Percentiles rank a stretch among this genome's conserved stretches.
These are phyloP conservation scores for Laticauda colubrina DNA, from an alignment of 2,113 vertebrate species.

Conservation along the genomic window DNA sequence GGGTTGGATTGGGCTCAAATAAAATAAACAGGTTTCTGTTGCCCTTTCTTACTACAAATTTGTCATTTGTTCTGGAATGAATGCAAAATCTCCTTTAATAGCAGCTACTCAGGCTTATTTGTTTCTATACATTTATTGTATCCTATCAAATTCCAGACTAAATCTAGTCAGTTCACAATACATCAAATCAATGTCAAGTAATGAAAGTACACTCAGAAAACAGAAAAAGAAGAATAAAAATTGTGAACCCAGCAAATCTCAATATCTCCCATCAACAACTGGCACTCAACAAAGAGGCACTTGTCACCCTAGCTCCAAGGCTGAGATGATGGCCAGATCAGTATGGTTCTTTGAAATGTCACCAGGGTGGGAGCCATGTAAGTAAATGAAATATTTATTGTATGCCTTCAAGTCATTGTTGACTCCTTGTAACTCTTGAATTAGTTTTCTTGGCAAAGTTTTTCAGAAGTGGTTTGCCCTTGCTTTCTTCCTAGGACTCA, in stretches of 20 bases:
- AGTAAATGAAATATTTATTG: neutral
- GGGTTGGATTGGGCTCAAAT: neutral
- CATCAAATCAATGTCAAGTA: neutral
- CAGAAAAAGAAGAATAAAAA: neutral
- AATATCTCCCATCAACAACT: neutral
- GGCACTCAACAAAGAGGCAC: neutral
- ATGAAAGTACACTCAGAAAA: neutral
- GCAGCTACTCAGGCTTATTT: neutral
- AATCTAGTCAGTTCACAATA: neutral
- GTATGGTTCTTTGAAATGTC: neutral
- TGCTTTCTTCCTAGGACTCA: neutral
- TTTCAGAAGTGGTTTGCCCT: neutral
- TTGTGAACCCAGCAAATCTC: neutral
- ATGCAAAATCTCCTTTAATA: neutral
- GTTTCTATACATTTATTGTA: neutral
- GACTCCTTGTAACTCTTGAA: neutral
- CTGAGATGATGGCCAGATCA: neutral
- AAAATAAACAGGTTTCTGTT: neutral
- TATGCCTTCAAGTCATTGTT: neutral
- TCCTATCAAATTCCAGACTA: neutral
- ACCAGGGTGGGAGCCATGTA: neutral
- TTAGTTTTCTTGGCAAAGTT: neutral
- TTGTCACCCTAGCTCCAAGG: neutral
- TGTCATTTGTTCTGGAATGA: neutral
- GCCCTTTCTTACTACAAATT: neutral